Percentiles rank a stretch among this genome's conserved stretches.
Conservation (phyloP, 1,140 invertebrate species). For the Bombus waltoni region DNA sequence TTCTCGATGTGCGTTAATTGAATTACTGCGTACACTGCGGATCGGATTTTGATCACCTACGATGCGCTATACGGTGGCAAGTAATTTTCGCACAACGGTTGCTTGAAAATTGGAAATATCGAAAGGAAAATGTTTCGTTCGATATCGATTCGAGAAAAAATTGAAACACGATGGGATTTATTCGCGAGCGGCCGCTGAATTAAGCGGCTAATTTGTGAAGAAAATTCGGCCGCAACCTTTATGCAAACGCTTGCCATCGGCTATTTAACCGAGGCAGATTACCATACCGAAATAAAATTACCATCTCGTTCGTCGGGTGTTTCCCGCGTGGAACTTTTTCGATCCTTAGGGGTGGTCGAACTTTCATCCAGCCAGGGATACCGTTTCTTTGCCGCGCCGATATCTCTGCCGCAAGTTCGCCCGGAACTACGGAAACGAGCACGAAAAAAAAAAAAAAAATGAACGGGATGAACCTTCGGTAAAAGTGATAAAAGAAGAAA, state of each 20-base stretch:
- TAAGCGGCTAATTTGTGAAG: not conserved
- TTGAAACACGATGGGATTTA: not conserved
- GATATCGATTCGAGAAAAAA: not conserved
- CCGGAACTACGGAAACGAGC: slow-evolving; percentile 7
- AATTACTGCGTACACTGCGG: not conserved
- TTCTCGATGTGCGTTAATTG: not conserved
- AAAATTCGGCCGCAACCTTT: not conserved
- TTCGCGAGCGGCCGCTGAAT: not conserved
- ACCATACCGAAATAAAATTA: slow-evolving; percentile 16
- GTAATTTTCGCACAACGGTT: not conserved
- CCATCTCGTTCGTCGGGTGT: not conserved
- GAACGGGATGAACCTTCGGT: not conserved
- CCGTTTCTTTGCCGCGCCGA: not conserved
- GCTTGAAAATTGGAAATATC: not conserved
- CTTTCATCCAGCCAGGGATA: not conserved
- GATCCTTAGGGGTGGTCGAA: not conserved
- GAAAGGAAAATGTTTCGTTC: not conserved
- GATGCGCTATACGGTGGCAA: no score
- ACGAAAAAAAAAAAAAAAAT: not conserved
- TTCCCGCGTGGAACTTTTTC: not conserved
- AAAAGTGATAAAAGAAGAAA: slow-evolving; percentile 20
- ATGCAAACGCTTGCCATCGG: not conserved
- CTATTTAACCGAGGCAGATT: not conserved
- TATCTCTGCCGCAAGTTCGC: slow-evolving; percentile 26
- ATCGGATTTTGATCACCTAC: not conserved